phyloP scores from a whole-genome alignment of 2,113 vertebrate species.

The Corydoras sp. region DNA sequence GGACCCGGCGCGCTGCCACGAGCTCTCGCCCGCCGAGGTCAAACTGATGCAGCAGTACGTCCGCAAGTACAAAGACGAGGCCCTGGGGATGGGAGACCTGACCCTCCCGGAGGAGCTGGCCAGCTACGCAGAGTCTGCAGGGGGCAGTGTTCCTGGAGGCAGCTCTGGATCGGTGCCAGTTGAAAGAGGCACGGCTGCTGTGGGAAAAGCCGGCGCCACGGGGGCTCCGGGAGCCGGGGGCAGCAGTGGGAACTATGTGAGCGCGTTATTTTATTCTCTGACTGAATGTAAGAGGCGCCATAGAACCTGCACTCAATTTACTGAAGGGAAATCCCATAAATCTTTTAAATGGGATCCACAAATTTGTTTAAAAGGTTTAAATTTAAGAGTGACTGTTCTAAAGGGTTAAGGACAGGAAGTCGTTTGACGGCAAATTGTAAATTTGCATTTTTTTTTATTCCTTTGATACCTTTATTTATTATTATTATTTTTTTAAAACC shows the following conservation, averaged over 20 bases:
- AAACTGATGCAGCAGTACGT: constrained; percentile 94
- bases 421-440: no score
- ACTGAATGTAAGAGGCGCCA: neutral
- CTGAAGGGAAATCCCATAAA: no score
- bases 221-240: constrained; percentile 48
- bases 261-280: constrained; percentile 43
- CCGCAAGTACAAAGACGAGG: constrained; percentile 92
- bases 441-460: no score
- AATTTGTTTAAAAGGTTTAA: no score
- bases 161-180: constrained; percentile 43
- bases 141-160: constrained; percentile 17
- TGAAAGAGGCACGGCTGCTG: constrained; percentile 54
- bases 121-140: constrained; percentile 31
- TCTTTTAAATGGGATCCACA: no score
- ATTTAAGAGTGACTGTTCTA: no score
- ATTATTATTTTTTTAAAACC: no score
- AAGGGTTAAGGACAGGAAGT: no score
- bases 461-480: no score
- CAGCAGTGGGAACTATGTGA: constrained; percentile 74
- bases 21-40: constrained; percentile 84
- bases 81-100: constrained; percentile 85
- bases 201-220: constrained; percentile 57
- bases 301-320: neutral
- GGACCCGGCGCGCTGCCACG: constrained; percentile 91
- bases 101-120: constrained; percentile 78